Base-by-base conservation (phyloP, 2,888 invertebrate species). In the Caenorhabditis angaria region DNA sequence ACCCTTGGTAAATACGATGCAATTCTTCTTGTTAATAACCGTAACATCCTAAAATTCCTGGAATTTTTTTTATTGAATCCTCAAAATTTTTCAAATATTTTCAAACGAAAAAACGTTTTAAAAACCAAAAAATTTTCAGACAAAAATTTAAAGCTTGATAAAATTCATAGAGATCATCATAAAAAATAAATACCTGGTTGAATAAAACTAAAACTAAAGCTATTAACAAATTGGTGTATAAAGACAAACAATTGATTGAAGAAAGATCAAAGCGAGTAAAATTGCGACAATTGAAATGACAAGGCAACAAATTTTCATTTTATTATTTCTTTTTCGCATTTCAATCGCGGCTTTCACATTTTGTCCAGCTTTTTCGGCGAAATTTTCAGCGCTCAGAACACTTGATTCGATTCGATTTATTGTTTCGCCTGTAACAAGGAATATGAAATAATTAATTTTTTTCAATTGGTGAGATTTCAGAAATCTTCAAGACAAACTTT, bases 401-500 rank as follows among this genome's bases (percentile, higher is more conserved):
- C 55, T 56, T 18, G 29, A 28, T 32, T 56, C 55, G 20, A 56
- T 56, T 29, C 32, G 29, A n/a, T 56, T 28, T 1, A 29, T 29
- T 56, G 61, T 66, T 32, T 41, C 28, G 4, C 66, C 66, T 66
- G 27, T 10, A 57, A 62, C 5, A 32, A n/a, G n/a, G n/a, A n/a
- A n/a, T n/a, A n/a, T n/a, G n/a, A n/a, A n/a, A n/a, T n/a, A 51
- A 6, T 10, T 10, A 35, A 35, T 6, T 6, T 10, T 35, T 14
- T 48, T 48, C 18, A 48, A 24, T 50, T 24, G 50, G 22, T 8
- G 24, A 20, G 8, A 3, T 48, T 48, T n/a, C 50, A 50, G 8
- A 6, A 22, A 10, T 50, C 48, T 10, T 14, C 18, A 20, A 48
- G 20, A 20, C 4, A 32, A 32, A 10, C 6, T 32, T 32, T 5